These are phyloP conservation scores for Microtus montanus DNA, from an alignment of 2,113 vertebrate species.

Conservation along the genomic window DNA sequence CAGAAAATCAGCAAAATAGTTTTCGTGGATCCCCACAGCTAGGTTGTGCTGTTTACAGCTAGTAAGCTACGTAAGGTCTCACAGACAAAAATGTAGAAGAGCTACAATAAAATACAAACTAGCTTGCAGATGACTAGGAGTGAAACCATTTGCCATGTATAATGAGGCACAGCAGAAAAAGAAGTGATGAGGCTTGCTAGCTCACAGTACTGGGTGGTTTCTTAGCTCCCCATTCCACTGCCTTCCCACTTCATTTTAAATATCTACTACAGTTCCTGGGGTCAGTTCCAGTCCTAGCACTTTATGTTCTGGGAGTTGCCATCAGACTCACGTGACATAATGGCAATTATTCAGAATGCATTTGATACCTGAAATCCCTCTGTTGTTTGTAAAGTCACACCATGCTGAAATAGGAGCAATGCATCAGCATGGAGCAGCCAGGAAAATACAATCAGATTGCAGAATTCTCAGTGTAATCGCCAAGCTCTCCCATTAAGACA, in stretches of 20 bases:
- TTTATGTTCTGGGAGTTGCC: background rate
- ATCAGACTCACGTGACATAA: background rate
- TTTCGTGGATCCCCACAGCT: background rate
- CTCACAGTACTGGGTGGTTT: background rate
- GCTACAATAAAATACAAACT: background rate
- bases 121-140: background rate
- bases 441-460: slow-evolving; percentile 32
- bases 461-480: slow-evolving; percentile 7
- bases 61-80: background rate
- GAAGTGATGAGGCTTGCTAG: background rate
- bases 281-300: background rate
- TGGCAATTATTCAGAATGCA: background rate
- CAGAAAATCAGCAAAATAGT: background rate
- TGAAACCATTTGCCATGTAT: background rate
- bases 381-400: background rate
- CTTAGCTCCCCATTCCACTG: accelerated
- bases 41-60: background rate
- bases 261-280: background rate
- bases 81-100: background rate
- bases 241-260: background rate
- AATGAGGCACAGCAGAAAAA: background rate
- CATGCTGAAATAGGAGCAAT: background rate
- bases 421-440: background rate
- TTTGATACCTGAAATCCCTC: background rate
- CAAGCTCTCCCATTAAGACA: slow-evolving; percentile 42